Evolutionary conservation across 2,113 vertebrate species (phyloP), one percentile per base, ranked within the genome.

Genomic region (Cynocephalus volans): DNA sequence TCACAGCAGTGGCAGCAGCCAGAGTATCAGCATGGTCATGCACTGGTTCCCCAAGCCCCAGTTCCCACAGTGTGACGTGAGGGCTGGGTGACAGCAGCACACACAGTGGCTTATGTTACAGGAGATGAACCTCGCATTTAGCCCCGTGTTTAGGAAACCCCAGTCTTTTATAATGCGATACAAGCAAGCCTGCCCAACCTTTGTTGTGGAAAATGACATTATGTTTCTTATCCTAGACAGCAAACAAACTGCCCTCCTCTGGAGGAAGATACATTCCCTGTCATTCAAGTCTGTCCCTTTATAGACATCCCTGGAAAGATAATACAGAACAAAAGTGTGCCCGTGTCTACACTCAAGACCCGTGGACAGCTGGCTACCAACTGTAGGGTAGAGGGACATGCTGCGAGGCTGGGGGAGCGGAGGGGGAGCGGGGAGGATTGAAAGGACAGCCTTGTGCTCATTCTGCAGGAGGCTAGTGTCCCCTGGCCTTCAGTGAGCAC

Each of bases 331-430:
- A 7, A 33, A 52, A 23, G 3, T 24, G 15, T 17, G 10, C 23
- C n/a, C 0, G 0, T 67, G 11, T 17, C 28, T 8, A 1, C 7
- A 41, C 10, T 13, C 4, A 4, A 54, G 18, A 8, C 28, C 58
- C 26, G 0, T 1, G 62, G 45, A 54, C 4, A 5, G 58, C 52
- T 2, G 58, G 6, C 65, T 11, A 0, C 8, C 4, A 9, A 5
- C 28, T 23, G 62, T 11, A 58, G 18, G 6, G 3, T 2, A 1
- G 24, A 5, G 5, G 65, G 23, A 1, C 19, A 6, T 52, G 23
- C 33, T 4, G 28, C 17, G 41, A 15, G 54, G 9, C 5, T 31
- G 45, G 76, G 58, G 2, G 14, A 52, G 14, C 64, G 1, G 3
- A 26, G 3, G 56, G 58, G n/a, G 15, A 11, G 24, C 14, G n/a